Conservation (phyloP, 2,113 vertebrate species). For the Dunckerocampus dactyliophorus region DNA sequence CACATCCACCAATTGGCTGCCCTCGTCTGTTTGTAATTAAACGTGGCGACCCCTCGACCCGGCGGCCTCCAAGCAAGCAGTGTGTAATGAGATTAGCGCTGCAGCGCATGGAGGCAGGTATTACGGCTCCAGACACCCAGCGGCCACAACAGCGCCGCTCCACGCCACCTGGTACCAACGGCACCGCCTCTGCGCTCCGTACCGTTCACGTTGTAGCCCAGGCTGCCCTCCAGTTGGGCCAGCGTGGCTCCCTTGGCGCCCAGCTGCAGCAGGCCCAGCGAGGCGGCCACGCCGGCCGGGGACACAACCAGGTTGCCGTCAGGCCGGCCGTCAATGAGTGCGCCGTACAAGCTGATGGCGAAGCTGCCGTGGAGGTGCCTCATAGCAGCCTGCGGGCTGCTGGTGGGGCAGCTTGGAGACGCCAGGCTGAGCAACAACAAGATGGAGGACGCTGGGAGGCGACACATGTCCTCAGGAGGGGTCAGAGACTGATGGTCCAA, state of each 20-base stretch:
- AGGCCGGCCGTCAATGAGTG: slow-evolving; percentile 57
- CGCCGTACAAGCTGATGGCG: slow-evolving; percentile 76
- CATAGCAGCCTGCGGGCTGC: slow-evolving; percentile 68
- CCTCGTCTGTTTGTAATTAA: slow-evolving; percentile 32
- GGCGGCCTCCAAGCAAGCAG: slow-evolving; percentile 40
- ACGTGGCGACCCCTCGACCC: slow-evolving; percentile 44
- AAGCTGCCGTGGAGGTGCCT: slow-evolving; percentile 75
- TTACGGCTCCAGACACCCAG: slow-evolving; percentile 69
- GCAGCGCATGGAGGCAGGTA: slow-evolving; percentile 53
- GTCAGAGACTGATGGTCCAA: neutral
- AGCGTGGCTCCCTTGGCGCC: slow-evolving; percentile 81
- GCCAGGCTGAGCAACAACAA: slow-evolving; percentile 65
- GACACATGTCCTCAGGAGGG: slow-evolving; percentile 66
- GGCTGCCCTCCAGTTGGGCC: slow-evolving; percentile 71
- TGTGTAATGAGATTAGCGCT: slow-evolving; percentile 66
- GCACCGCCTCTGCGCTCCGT: slow-evolving; percentile 40
- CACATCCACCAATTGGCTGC: neutral
- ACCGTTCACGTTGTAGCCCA: slow-evolving; percentile 82
- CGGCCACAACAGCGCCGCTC: slow-evolving; percentile 39
- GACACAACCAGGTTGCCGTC: slow-evolving; percentile 80
- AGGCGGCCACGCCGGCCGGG: slow-evolving; percentile 73
- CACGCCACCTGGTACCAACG: slow-evolving; percentile 62
- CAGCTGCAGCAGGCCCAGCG: slow-evolving; percentile 83
- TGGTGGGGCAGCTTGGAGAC: slow-evolving; percentile 41
- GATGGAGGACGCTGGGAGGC: slow-evolving; percentile 52